Percentiles rank a stretch among this genome's conserved stretches.
Evolutionary conservation across 2,797 vertebrate genomes (phyloP).

Genomic region (Rhinophrynus dorsalis): DNA sequence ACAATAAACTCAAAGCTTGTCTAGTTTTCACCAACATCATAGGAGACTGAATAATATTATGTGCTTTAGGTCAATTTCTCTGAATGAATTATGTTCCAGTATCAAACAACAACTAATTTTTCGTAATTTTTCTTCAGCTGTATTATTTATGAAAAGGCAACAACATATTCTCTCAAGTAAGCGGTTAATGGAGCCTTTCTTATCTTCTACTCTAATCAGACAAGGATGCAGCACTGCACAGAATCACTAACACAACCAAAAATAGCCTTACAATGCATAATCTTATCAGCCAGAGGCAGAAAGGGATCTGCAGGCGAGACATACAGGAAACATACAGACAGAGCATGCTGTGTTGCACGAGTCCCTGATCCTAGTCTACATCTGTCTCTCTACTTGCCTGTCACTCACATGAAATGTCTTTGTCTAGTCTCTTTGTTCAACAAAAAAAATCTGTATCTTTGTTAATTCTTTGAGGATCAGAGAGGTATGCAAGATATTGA

Average conservation of each 20-base stretch:
- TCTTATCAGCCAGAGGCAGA: conserved; percentile 48
- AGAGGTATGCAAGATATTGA: no score
- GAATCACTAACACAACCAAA: conserved; percentile 45
- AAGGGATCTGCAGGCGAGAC: conserved; percentile 34
- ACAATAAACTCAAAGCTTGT: no score
- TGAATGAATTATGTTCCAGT: no score
- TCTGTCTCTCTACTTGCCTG: not conserved
- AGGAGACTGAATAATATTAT: no score
- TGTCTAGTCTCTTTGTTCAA: not conserved
- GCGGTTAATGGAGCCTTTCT: conserved; percentile 36
- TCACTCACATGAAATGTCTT: not conserved
- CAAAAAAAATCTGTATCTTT: no score
- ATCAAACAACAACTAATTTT: no score
- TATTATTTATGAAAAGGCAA: no score
- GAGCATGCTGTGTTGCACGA: conserved; percentile 25
- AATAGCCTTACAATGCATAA: conserved; percentile 49
- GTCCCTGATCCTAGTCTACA: conserved; percentile 17
- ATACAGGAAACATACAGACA: conserved; percentile 37
- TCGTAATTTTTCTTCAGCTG: no score
- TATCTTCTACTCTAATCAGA: conserved; percentile 41
- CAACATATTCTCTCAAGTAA: no score
- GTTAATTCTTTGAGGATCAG: no score
- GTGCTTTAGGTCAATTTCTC: no score
- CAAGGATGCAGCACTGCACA: conserved; percentile 33
- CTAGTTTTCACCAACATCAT: no score